Evolutionary conservation across 2,888 invertebrate genomes (phyloP), one percentile per base, ranked within the genome.

Genomic region (Eledona agricola): DNA sequence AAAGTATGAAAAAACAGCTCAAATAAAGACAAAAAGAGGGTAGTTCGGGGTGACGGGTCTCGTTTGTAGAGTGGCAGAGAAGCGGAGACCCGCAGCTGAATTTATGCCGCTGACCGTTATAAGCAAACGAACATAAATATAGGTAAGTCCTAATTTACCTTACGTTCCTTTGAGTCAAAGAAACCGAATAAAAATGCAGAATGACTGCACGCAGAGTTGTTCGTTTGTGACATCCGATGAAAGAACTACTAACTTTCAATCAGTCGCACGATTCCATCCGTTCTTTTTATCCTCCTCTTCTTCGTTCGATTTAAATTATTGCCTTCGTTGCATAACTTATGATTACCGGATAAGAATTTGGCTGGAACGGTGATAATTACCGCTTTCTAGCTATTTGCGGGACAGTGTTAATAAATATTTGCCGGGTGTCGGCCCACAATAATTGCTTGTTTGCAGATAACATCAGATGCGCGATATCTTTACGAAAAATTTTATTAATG

Each of bases 211-310:
- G 64, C 59, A 64, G 59, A 20, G 58, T 57, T 59, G 53, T 57
- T 60, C 59, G 63, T 59, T 59, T 60, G 59, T 63, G 60, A 62
- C 57, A 55, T 55, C 58, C 61, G 62, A 60, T 60, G 62, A 60
- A 63, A 64, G 60, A 62, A 60, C 61, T 58, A 63, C 59, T 57
- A 63, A 63, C 61, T 63, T 62, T 64, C 64, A 64, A 66, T 66
- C 66, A 64, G 56, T 60, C 62, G 62, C 62, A 62, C 63, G 63
- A 63, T 58, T 59, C 63, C 54, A 59, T 53, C n/a, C n/a, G n/a
- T n/a, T n/a, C 57, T 55, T 61, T 63, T 64, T 62, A 38, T 11
- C 20, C 10, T n/a, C n/a, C n/a, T n/a, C n/a, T n/a, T 20, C 5
- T 43, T 19, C 43, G 13, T 15, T 17, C 35, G 46, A 35, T 46